These are phyloP conservation scores for Dione vanillae DNA, from an alignment of 2,888 invertebrate species.

Conservation along the genomic window DNA sequence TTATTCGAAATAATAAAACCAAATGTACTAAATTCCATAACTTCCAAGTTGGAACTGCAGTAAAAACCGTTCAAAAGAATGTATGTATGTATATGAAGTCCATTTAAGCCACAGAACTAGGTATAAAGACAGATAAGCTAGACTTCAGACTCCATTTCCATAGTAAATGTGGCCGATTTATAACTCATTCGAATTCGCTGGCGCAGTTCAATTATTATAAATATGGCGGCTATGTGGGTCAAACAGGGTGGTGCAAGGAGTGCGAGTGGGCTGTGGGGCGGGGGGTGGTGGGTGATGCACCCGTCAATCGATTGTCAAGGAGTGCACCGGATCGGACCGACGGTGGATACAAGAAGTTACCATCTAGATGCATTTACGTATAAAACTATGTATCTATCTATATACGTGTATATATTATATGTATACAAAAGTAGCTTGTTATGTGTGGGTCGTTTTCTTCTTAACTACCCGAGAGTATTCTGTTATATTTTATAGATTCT, in stretches of 20 bases:
- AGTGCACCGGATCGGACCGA: slow-evolving; percentile 71
- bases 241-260: slow-evolving; percentile 56
- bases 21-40: not conserved
- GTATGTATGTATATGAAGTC: slow-evolving; percentile 32
- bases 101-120: slow-evolving; percentile 32
- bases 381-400: slow-evolving; percentile 44
- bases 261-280: slow-evolving; percentile 46
- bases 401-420: slow-evolving; percentile 2
- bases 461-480: not conserved
- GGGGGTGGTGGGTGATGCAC: slow-evolving; percentile 62
- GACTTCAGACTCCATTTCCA: slow-evolving; percentile 49
- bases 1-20: slow-evolving; percentile 12
- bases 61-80: slow-evolving; percentile 23
- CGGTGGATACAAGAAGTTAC: slow-evolving; percentile 51
- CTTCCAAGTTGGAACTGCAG: slow-evolving; percentile 13
- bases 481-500: slow-evolving; percentile 7
- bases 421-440: slow-evolving; percentile 9
- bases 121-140: slow-evolving; percentile 45
- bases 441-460: slow-evolving; percentile 21
- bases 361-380: slow-evolving; percentile 52
- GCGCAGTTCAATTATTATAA: slow-evolving; percentile 82
- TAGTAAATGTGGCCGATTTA: slow-evolving; percentile 54
- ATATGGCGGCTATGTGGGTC: slow-evolving; percentile 81
- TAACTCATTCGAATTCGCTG: slow-evolving; percentile 56
- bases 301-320: slow-evolving; percentile 85